Conservation (phyloP, 2,797 vertebrate species). For the Pipistrellus pipistrellus region DNA sequence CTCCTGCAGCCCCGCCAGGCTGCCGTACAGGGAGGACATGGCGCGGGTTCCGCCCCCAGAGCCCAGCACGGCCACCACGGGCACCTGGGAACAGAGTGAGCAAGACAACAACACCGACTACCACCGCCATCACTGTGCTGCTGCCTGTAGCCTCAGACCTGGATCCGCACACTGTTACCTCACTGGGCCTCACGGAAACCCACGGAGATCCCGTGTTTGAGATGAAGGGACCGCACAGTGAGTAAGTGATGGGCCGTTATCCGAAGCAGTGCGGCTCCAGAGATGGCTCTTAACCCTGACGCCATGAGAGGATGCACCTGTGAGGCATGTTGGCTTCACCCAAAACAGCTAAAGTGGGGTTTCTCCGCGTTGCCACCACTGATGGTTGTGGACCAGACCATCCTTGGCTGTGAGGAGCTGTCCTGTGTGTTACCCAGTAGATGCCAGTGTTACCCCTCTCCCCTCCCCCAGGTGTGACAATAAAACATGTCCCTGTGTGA, state of each 20-base stretch:
- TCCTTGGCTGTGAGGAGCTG: background rate
- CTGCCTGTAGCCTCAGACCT: background rate
- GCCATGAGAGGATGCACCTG: background rate
- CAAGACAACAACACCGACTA: background rate
- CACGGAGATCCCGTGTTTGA: background rate
- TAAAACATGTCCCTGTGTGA: background rate
- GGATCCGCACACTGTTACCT: background rate
- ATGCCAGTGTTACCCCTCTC: background rate
- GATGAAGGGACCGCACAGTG: background rate
- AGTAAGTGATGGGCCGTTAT: background rate
- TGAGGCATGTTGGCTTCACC: background rate
- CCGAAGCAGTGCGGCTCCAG: background rate
- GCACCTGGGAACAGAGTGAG: constrained; percentile 87
- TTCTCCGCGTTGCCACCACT: background rate
- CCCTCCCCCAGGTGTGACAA: background rate
- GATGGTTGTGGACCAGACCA: background rate
- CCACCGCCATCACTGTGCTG: too few relatives aligned
- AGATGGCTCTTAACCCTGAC: background rate
- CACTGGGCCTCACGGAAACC: background rate
- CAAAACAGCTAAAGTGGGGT: background rate
- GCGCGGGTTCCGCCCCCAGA: constrained; percentile 94
- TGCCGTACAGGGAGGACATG: constrained; percentile 91
- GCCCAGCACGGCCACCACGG: constrained; percentile 90
- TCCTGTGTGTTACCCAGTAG: background rate
- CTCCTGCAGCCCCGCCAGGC: constrained; percentile 91